A percentile compares a stretch with the other conserved stretches of the same genome.
Conservation (phyloP, 2,113 vertebrate species). For the Oryzias melastigma region DNA sequence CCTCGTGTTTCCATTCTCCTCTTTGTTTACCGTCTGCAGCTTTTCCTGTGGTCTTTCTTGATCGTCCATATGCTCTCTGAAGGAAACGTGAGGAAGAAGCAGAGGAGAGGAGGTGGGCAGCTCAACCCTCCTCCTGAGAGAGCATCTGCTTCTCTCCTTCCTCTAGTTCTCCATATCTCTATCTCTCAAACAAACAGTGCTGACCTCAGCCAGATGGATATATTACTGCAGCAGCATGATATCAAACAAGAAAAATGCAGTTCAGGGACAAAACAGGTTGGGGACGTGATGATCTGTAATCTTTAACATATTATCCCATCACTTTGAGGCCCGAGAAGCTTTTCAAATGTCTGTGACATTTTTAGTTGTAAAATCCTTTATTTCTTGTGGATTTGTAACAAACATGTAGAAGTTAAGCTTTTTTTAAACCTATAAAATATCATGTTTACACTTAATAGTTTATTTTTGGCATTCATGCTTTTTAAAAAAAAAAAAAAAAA, state of each 20-base stretch:
- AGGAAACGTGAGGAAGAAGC: conserved; percentile 41
- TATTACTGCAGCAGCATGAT: conserved; percentile 59
- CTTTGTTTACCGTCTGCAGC: conserved; percentile 48
- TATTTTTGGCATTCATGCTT: too few relatives aligned
- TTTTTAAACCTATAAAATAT: too few relatives aligned
- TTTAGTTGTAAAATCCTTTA: too few relatives aligned
- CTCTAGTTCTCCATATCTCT: conserved; percentile 33
- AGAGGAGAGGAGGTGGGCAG: conserved; percentile 44
- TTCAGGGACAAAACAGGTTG: conserved; percentile 54
- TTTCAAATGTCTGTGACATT: conserved; percentile 1
- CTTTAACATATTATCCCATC: conserved; percentile 33
- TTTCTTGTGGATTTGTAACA: too few relatives aligned
- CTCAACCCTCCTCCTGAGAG: conserved; percentile 69
- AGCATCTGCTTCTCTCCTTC: conserved; percentile 73
- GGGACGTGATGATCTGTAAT: conserved; percentile 38
- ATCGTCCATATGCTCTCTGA: conserved; percentile 65
- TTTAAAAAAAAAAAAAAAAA: too few relatives aligned
- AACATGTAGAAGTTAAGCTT: too few relatives aligned
- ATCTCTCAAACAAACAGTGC: conserved; percentile 51
- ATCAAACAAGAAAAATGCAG: conserved; percentile 52
- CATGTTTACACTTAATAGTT: too few relatives aligned
- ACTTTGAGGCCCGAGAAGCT: background rate
- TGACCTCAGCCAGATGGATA: conserved; percentile 66
- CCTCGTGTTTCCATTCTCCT: conserved; percentile 3
- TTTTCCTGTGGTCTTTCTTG: conserved; percentile 55